Evolutionary conservation across 2,113 vertebrate genomes (phyloP), one percentile per base, ranked within the genome.

Genomic region (Chroicocephalus ridibundus): DNA sequence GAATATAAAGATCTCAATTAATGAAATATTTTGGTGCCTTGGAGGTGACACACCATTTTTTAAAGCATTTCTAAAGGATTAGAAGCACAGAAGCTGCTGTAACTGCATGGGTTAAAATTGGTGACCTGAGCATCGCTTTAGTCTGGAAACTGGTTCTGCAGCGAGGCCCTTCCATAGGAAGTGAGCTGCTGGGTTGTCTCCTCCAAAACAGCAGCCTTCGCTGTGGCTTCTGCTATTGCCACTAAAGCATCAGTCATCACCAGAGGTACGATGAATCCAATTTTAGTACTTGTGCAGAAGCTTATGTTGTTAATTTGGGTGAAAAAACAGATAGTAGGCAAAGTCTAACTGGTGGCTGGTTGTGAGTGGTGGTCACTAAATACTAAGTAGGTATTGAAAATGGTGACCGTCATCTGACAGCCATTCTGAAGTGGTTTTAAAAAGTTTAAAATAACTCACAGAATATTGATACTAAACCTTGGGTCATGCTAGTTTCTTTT

Each of bases 201-300:
- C 40, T 62, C 71, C 4, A 1, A 24, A n/a, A 26, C 27, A 64
- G 54, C 40, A 75, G 51, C 60, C 21, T 70, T 36, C 18, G 55
- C 8, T 34, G 40, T 27, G 64, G 26, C 25, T 61, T 29, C 77
- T 90, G 47, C 42, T 32, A 1, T 40, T 85, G 40, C 54, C 42
- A 3, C 58, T 47, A 8, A 55, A 51, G 38, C 27, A 11, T 25
- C 38, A 0, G 0, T 25, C 24, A 7, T 24, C 68, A 31, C 42
- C 65, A 55, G 17, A 15, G 46, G 32, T 44, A 26, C 2, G 1
- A 1, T 15, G 36, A 29, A 65, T 72, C 36, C 38, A 1, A 5
- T 27, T 58, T 40, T 44, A 72, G 24, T 55, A 24, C 21, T 38
- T 58, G 34, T 49, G 17, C 42, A 38, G 38, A 64, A 58, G 29